Conservation (phyloP, 2,113 vertebrate genomes). For the Psilopsiagon aurifrons region DNA sequence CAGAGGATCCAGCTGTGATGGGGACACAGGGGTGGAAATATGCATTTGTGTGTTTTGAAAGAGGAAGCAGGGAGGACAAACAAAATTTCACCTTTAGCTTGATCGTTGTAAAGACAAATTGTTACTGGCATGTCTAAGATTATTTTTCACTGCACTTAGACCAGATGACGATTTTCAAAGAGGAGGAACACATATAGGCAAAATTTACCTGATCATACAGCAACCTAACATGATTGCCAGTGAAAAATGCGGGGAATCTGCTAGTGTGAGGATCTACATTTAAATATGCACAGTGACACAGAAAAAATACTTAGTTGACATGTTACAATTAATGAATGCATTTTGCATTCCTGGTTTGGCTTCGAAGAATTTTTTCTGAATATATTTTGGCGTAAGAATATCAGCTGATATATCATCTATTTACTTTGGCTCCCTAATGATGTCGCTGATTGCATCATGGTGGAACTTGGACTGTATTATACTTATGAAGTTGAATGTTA, state of each 20-base stretch:
- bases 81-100: not conserved
- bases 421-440: slow-evolving; percentile 24
- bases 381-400: not conserved
- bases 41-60: not conserved
- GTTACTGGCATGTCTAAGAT: not conserved
- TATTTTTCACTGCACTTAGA: not conserved
- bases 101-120: not conserved
- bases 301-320: slow-evolving; percentile 24
- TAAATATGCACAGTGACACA: not conserved
- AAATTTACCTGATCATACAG: not conserved
- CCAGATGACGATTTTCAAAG: not conserved
- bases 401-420: slow-evolving; percentile 10
- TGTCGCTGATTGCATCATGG: not conserved
- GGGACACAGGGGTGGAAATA: not conserved
- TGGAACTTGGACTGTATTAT: not conserved
- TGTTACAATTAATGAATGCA: not conserved
- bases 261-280: not conserved
- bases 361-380: slow-evolving; percentile 30
- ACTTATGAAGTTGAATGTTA: not conserved
- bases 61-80: not conserved
- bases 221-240: not conserved
- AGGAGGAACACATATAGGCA: not conserved
- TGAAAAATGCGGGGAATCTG: not conserved
- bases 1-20: not conserved
- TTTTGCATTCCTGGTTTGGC: not conserved